Evolutionary conservation across 2,888 invertebrate genomes (phyloP), one percentile per base, ranked within the genome.

Genomic region (Leucophenga maculata): DNA sequence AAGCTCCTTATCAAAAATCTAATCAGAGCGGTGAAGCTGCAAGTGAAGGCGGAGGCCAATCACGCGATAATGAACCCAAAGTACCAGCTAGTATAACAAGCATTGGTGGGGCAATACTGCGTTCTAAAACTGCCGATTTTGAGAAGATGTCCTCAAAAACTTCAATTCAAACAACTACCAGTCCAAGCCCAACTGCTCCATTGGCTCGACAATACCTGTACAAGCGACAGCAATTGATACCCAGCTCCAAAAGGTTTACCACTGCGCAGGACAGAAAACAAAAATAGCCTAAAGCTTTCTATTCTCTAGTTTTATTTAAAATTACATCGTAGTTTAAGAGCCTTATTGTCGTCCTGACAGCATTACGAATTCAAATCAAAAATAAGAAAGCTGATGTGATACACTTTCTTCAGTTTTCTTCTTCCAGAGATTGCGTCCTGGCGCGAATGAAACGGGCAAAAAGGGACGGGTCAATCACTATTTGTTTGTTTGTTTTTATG

Each of bases 191-290:
- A 26, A 14, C 55, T 9, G 55, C 14, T 18, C 2, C 20, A 22
- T 16, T 22, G 26, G 8, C 55, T 46, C n/a, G 18, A 32, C 48
- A 52, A 52, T 91, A 91, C 67, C 91, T 94, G 20, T 95, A 94
- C 91, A 95, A 95, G 88, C 90, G 95, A 73, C 91, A 94, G 72
- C 95, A 95, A 88, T 89, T 95, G 69, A 95, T 95, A 82, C 94
- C 95, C 55, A 95, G 95, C 88, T 94, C 94, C 72, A 84, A 84
- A 59, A 72, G 75, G 6, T 48, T 59, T 13, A 64, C 46, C 8
- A n/a, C n/a, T n/a, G n/a, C n/a, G n/a, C n/a, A n/a, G n/a, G 59
- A 60, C 18, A 39, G 32, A 32, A 60, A 60, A 32, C 59, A 60
- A 16, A 60, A 60, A 16, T 60, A 39, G 18, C 32, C 39, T 3